Conservation (phyloP, 2,113 vertebrate species). For the Leucoraja erinaceus region DNA sequence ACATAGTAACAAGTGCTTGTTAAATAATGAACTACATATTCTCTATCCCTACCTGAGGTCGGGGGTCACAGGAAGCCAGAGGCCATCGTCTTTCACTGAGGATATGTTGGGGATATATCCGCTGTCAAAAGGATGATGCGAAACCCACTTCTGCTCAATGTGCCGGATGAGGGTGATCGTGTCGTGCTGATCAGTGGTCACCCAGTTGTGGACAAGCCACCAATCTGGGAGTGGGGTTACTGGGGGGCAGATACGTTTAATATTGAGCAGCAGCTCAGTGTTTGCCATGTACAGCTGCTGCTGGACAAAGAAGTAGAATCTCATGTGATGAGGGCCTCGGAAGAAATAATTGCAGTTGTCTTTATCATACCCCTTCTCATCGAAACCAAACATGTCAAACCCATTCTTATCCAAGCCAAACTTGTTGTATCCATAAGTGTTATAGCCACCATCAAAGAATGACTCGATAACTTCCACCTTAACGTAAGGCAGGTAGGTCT, state of each 20-base stretch:
- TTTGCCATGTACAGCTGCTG: slow-evolving; percentile 45
- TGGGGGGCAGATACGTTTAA: slow-evolving; percentile 47
- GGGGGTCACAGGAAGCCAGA: slow-evolving; percentile 49
- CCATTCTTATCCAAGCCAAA: slow-evolving; percentile 46
- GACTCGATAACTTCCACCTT: slow-evolving; percentile 39
- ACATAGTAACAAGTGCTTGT: no score
- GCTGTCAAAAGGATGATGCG: slow-evolving; percentile 39
- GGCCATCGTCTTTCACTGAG: slow-evolving; percentile 35
- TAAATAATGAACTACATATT: neutral
- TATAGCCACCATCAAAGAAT: slow-evolving; percentile 46
- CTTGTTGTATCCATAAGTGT: slow-evolving; percentile 43
- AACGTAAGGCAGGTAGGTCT: slow-evolving; percentile 28
- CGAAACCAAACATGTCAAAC: slow-evolving; percentile 50
- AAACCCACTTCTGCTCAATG: slow-evolving; percentile 41
- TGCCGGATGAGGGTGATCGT: slow-evolving; percentile 31
- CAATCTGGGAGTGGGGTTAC: slow-evolving; percentile 43
- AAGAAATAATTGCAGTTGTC: slow-evolving; percentile 52
- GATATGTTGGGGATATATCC: slow-evolving; percentile 39
- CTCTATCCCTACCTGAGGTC: slow-evolving; percentile 47
- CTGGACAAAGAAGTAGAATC: slow-evolving; percentile 48
- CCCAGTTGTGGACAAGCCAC: slow-evolving; percentile 49
- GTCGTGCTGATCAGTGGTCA: slow-evolving; percentile 39
- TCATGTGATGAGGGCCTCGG: slow-evolving; percentile 47
- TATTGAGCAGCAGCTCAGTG: slow-evolving; percentile 39
- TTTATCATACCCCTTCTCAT: slow-evolving; percentile 47